phyloP scores from a whole-genome alignment of 2,888 invertebrate genomes.

The Drosophila limbata region DNA sequence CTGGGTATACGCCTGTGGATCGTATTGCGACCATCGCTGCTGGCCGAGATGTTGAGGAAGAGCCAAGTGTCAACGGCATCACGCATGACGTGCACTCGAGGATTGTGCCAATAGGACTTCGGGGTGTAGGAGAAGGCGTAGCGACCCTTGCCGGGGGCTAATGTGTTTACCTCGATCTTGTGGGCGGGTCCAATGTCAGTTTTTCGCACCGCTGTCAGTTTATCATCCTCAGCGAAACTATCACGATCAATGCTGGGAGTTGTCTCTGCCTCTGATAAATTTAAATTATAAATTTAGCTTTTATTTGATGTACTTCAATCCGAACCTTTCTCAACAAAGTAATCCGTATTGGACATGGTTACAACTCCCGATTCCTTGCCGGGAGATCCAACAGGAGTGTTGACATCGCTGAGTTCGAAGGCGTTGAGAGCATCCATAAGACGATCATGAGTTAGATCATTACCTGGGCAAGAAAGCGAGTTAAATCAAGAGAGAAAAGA shows the following conservation, averaged over 20 bases:
- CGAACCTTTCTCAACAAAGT: conserved; percentile 77
- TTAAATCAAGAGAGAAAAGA: background rate
- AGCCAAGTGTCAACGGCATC: conserved; percentile 92
- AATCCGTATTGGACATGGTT: conserved; percentile 84
- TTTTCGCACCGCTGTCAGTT: conserved; percentile 83
- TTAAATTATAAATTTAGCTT: background rate
- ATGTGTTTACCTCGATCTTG: conserved; percentile 87
- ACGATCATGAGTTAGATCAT: conserved; percentile 79
- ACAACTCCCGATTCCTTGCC: conserved; percentile 84
- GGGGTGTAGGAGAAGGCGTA: conserved; percentile 96
- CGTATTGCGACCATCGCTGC: conserved; percentile 88
- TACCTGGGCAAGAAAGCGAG: conserved; percentile 56
- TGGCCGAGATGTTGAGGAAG: conserved; percentile 92
- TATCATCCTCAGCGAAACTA: conserved; percentile 75
- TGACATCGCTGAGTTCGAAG: conserved; percentile 80
- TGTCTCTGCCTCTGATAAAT: conserved; percentile 71
- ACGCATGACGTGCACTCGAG: conserved; percentile 91
- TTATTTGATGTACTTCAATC: background rate
- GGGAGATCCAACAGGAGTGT: conserved; percentile 78
- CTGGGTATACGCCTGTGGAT: conserved; percentile 90
- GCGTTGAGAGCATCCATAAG: conserved; percentile 81
- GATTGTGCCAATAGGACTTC: conserved; percentile 91
- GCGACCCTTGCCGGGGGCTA: conserved; percentile 94
- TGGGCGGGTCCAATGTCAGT: conserved; percentile 85
- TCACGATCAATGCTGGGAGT: conserved; percentile 63